These are phyloP conservation scores for Drosophila anomelani DNA, from an alignment of 2,888 invertebrate genomes.

Conservation along the genomic window DNA sequence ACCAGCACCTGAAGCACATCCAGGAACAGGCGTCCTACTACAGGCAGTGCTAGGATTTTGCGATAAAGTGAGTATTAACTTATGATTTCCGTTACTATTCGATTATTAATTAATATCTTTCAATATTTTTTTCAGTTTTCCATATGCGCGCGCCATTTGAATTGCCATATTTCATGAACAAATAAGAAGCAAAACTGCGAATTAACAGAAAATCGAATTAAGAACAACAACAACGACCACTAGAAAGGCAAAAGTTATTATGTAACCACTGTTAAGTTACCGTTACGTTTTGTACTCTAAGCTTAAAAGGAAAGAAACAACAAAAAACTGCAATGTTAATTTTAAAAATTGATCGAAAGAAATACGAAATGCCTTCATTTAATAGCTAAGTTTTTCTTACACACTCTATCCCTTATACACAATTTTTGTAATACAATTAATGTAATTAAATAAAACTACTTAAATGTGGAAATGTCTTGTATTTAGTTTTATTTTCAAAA, in stretches of 20 bases:
- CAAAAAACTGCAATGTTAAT: constrained; percentile 73
- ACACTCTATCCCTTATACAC: constrained; percentile 43
- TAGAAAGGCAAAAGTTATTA: constrained; percentile 69
- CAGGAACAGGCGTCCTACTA: constrained; percentile 87
- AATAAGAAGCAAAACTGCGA: constrained; percentile 52
- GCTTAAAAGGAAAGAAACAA: constrained; percentile 45
- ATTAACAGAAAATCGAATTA: constrained; percentile 31
- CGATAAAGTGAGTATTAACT: constrained; percentile 3
- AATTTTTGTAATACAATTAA: constrained; percentile 68
- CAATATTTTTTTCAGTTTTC: constrained; percentile 42
- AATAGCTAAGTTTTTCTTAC: constrained; percentile 49
- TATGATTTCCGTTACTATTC: not conserved
- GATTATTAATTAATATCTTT: not conserved
- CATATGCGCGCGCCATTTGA: constrained; percentile 52
- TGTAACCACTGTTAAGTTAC: constrained; percentile 74
- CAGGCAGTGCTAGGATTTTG: constrained; percentile 85
- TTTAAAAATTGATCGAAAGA: constrained; percentile 63
- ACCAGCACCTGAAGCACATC: constrained; percentile 87
- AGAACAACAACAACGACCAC: constrained; percentile 26
- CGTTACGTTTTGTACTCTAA: constrained; percentile 77
- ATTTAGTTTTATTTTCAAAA: constrained; percentile 5
- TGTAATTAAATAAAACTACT: constrained; percentile 73
- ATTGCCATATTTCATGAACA: constrained; percentile 79
- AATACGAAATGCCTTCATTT: constrained; percentile 38
- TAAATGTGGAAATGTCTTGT: constrained; percentile 47